Conservation (phyloP, 2,113 vertebrate species). For the Caranx ignobilis region DNA sequence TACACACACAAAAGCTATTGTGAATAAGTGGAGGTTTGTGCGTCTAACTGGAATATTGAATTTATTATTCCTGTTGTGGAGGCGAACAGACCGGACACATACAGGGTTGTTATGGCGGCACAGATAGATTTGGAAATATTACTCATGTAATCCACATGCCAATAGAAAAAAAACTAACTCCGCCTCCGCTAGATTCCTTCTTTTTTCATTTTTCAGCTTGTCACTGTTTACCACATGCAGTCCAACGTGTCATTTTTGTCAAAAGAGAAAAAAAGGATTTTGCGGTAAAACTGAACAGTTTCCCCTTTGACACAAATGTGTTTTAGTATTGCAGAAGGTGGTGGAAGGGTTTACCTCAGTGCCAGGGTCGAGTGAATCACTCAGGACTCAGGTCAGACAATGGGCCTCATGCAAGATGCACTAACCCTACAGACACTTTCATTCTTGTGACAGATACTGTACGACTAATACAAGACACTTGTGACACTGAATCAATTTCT, state of each 20-base stretch:
- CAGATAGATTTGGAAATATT: constrained; percentile 71
- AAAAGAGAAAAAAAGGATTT: not conserved
- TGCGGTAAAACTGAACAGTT: constrained; percentile 36
- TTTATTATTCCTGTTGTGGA: constrained; percentile 69
- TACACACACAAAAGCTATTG: constrained; percentile 36
- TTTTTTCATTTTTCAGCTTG: constrained; percentile 44
- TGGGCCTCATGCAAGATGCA: not conserved
- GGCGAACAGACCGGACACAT: constrained; percentile 56
- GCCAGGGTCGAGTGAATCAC: constrained; percentile 47
- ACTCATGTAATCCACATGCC: constrained; percentile 67
- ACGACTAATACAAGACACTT: not conserved
- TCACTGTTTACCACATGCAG: constrained; percentile 50
- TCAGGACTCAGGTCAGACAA: constrained; percentile 2
- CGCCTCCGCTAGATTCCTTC: constrained; percentile 16
- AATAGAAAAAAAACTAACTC: constrained; percentile 36
- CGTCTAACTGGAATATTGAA: constrained; percentile 53
- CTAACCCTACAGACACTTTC: not conserved
- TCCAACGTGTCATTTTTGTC: constrained; percentile 13
- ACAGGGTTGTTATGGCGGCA: constrained; percentile 53
- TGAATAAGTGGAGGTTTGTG: constrained; percentile 59
- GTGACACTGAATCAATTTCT: not conserved
- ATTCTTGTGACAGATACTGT: not conserved
- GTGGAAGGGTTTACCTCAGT: constrained; percentile 8
- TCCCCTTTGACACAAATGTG: constrained; percentile 37
- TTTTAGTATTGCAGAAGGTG: constrained; percentile 24